Evolutionary conservation across 2,888 invertebrate species (phyloP), one percentile per base, ranked within the genome.

Genomic region (Carterocephalus palaemon): DNA sequence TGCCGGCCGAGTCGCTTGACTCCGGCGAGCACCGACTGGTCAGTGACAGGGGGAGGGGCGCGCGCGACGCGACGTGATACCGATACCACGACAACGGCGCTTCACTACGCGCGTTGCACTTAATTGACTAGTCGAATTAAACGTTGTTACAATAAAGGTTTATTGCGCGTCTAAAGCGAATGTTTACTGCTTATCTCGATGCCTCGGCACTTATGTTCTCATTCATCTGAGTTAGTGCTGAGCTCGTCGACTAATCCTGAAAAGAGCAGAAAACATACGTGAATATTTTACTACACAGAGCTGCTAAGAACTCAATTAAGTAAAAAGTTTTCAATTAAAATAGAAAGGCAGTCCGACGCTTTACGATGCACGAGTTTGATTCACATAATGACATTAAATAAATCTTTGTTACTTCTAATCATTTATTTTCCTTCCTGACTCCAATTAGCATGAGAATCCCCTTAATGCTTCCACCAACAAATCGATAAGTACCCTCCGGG

Each of bases 1-100:
- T 75, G 84, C 85, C 65, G 76, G 84, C 84, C 83, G 85, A 84
- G 83, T 84, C 85, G 72, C 80, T 68, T 67, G 85, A 85, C 85
- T 85, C 88, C 67, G 85, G 85, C 85, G 66, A 85, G 88, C 87
- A 88, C 87, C 71, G 78, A 76, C 76, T 68, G 63, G 68, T 73
- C 75, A 71, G 77, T 78, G 77, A 79, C 73, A 71, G 78, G 71
- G 62, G 74, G 78, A 40, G 63, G 64, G 73, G 74, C 81, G 71
- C 79, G 75, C 73, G 75, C 76, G 71, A 67, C 60, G 68, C 74
- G 75, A 78, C 78, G 78, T 78, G 74, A 70, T 60, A 56, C 60
- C 70, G 70, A 65, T 67, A 66, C 69, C 70, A 67, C 75, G 71
- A 71, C 73, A 61, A 64, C 70, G 63, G 68, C 70, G 70, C 72